Evolutionary conservation across 2,113 vertebrate genomes (phyloP).

Genomic region (Varanus komodoensis): DNA sequence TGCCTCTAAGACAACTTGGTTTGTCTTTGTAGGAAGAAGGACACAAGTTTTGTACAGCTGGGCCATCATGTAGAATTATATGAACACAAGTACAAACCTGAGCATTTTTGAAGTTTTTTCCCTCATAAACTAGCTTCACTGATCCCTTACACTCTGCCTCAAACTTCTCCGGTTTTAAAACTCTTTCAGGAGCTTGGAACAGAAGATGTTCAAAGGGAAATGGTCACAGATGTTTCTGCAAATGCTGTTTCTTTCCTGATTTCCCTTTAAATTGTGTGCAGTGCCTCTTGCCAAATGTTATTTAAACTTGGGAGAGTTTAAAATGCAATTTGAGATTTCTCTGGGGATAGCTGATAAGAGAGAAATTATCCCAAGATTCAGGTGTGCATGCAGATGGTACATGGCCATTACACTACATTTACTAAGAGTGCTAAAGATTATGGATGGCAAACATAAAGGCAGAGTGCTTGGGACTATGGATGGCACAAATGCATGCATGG

Average conservation of each 20-base stretch:
- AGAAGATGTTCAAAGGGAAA: not conserved
- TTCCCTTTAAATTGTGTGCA: not conserved
- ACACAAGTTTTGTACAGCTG: not conserved
- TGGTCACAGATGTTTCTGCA: not conserved
- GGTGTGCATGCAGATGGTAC: not conserved
- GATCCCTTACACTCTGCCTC: not conserved
- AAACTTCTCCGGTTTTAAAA: not conserved
- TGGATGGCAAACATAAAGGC: not conserved
- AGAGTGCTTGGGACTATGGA: not conserved
- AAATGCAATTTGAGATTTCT: not conserved
- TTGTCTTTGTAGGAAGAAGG: not conserved
- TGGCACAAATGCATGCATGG: not conserved
- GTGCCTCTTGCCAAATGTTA: not conserved
- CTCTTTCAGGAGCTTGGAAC: not conserved
- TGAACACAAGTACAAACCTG: not conserved
- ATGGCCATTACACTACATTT: not conserved
- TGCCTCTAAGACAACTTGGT: not conserved
- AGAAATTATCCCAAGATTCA: not conserved
- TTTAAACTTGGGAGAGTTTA: conserved; percentile 4
- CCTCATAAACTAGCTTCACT: not conserved
- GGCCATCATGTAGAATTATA: not conserved
- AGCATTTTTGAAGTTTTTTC: not conserved
- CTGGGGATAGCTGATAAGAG: not conserved
- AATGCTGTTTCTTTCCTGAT: not conserved
- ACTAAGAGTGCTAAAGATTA: not conserved